Base-by-base conservation (phyloP, 2,797 vertebrate genomes). In the Schizopygopsis pylzovi region DNA sequence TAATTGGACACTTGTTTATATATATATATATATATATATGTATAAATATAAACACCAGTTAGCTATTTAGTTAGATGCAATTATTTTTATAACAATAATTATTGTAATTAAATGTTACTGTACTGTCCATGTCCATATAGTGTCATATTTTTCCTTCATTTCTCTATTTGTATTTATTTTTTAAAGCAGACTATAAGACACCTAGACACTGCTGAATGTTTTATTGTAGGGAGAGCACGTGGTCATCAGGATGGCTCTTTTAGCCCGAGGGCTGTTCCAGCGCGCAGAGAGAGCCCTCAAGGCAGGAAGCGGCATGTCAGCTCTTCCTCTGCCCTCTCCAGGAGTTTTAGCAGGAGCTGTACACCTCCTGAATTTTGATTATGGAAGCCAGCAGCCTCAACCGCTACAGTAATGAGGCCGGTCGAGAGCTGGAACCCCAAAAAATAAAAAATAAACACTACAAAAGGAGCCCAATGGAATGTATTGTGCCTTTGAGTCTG, bases 231-330 rank as follows among this genome's bases (percentile, higher is more conserved):
- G 78, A 90, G 89, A 81, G 65, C 71, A 89, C 85, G 87, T 80
- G 49, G 89, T 87, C 90, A 87, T 82, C 71, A 85, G 83, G 81
- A 87, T 81, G 87, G 78, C 85, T 92, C 90, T 91, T 91, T 92
- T 88, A 88, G 94, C 94, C 94, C 88, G 71, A 87, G 90, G 94
- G 91, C 91, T 90, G 91, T 90, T 94, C 89, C 92, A 84, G 90
- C 91, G 93, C 90, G 91, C 93, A 90, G 91, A 68, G 20, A 90
- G 91, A 90, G 92, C 91, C 94, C 90, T 80, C 87, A 77, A 94
- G 93, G 93, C 93, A 93, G 92, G 87, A 95, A 93, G 87, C 90
- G 85, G 91, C 87, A 85, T 91, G 93, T 94, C 94, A 93, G 92
- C 93, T 91, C 91, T 93, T 86, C 72, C 87, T 83, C 72, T 92